Conservation (phyloP, 2,888 invertebrate genomes). For the Dinocampus coccinellae region DNA sequence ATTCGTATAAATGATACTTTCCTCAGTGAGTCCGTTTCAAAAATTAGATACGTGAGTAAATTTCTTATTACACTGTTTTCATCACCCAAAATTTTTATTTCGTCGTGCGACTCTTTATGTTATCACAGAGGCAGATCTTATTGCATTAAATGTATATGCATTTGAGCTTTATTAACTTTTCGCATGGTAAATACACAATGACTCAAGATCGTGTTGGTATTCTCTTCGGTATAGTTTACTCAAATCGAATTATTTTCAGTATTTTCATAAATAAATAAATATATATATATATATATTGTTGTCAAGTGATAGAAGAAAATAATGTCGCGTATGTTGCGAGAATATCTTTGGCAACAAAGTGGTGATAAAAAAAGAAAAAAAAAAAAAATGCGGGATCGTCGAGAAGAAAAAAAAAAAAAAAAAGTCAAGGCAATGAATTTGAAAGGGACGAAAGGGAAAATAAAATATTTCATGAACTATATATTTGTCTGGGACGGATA, state of each 20-base stretch:
- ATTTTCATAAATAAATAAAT: background rate
- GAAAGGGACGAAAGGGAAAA: slow-evolving; percentile 37
- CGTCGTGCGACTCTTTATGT: slow-evolving; percentile 32
- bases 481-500: slow-evolving; percentile 48
- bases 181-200: slow-evolving; percentile 24
- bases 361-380: background rate
- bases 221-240: background rate
- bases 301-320: background rate
- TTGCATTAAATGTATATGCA: background rate
- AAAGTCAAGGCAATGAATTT: slow-evolving; percentile 12
- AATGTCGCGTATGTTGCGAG: background rate
- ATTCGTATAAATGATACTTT: slow-evolving; percentile 10
- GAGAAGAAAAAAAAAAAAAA: background rate
- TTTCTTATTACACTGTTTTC: slow-evolving; percentile 51
- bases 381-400: background rate
- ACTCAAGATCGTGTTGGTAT: background rate
- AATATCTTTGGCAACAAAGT: slow-evolving; percentile 15
- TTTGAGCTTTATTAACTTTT: slow-evolving; percentile 59
- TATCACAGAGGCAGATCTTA: slow-evolving; percentile 3
- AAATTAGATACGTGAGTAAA: slow-evolving; percentile 61
- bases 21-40: slow-evolving; percentile 29
- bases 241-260: background rate
- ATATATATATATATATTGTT: background rate
- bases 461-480: slow-evolving; percentile 59
- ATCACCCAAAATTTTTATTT: slow-evolving; percentile 51